These are phyloP conservation scores for Chrysaora quinquecirrha DNA, from an alignment of 30 jellyfish, hydroid and myxozoan genomes.

Conservation along the genomic window DNA sequence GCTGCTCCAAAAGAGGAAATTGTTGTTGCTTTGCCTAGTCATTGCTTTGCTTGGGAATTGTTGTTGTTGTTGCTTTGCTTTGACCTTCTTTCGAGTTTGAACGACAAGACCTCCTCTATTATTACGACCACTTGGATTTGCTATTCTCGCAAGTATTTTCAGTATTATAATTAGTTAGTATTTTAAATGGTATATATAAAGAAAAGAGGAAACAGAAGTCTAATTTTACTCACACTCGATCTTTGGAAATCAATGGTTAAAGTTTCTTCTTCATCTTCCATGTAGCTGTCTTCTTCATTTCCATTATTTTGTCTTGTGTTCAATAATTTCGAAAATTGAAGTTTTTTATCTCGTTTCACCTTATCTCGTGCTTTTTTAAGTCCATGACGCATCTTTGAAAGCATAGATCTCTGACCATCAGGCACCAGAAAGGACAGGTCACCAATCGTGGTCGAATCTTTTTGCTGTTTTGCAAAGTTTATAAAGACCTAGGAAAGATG, in stretches of 20 bases:
- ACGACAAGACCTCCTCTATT: too few species aligned
- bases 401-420: not conserved
- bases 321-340: constrained; percentile 34
- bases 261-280: constrained; percentile 52
- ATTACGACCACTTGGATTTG: too few species aligned
- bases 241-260: constrained; percentile 28
- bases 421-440: constrained; percentile 33
- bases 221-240: constrained; percentile 43
- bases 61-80: too few species aligned
- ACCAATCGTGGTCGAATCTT: constrained; percentile 42
- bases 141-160: too few species aligned
- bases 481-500: constrained; percentile 78
- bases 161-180: too few species aligned
- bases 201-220: too few species aligned
- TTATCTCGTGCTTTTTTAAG: constrained; percentile 15
- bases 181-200: too few species aligned
- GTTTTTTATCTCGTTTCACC: not conserved
- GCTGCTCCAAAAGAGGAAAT: too few species aligned
- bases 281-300: constrained; percentile 28
- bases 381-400: constrained; percentile 19
- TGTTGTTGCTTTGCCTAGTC: too few species aligned
- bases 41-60: too few species aligned
- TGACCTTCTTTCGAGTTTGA: too few species aligned
- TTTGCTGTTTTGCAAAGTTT: constrained; percentile 87
- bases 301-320: not conserved